Evolutionary conservation across 2,888 invertebrate genomes (phyloP).

Genomic region (Oscheius myriophilus): DNA sequence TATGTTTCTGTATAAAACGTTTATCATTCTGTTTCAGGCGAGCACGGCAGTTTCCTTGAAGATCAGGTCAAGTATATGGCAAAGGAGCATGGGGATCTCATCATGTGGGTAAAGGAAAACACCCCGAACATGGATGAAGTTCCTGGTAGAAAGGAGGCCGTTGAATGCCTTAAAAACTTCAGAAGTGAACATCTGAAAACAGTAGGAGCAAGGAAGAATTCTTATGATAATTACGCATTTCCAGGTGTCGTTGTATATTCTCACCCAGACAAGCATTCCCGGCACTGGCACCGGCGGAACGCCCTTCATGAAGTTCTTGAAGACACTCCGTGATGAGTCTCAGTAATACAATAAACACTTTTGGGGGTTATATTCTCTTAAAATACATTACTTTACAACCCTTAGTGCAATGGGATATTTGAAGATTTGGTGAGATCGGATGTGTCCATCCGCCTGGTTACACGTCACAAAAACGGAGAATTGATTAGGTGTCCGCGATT

Average conservation of each 20-base stretch:
- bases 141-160: conserved; percentile 9
- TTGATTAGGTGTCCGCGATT: too few relatives aligned
- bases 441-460: too few relatives aligned
- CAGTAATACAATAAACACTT: too few relatives aligned
- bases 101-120: conserved; percentile 31
- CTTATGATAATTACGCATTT: neutral
- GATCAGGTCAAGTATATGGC: conserved; percentile 34
- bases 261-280: conserved; percentile 18
- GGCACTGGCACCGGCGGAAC: conserved; percentile 38
- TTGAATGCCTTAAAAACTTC: conserved; percentile 27
- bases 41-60: conserved; percentile 28
- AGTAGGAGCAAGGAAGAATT: conserved; percentile 5
- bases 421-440: too few relatives aligned
- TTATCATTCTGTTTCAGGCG: conserved; percentile 20
- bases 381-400: too few relatives aligned
- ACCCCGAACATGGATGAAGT: conserved; percentile 7
- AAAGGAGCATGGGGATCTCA: conserved; percentile 30
- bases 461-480: too few relatives aligned
- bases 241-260: conserved; percentile 36
- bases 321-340: conserved; percentile 32
- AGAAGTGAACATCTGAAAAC: conserved; percentile 28
- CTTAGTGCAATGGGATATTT: too few relatives aligned
- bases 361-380: too few relatives aligned
- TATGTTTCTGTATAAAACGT: conserved; percentile 4
- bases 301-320: conserved; percentile 35